Base-by-base conservation (phyloP, 2,113 vertebrate genomes). In the Astur gentilis region DNA sequence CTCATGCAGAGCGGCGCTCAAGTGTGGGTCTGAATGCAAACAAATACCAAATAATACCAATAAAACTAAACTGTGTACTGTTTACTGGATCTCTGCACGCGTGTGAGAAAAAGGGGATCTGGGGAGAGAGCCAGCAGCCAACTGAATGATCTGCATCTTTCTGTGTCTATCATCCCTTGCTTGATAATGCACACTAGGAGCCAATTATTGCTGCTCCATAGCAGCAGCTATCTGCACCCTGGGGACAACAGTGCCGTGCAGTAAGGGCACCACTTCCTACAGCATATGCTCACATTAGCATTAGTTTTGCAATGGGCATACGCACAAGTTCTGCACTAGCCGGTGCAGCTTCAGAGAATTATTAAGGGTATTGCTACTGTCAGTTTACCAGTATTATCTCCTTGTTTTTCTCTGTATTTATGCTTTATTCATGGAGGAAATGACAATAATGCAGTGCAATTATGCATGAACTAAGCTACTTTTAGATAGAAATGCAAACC, bases 31-130 rank as follows among this genome's bases (percentile, higher is more conserved):
- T 90, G 93, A 90, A 90, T 58, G 66, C 85, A 90, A 95, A 91
- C 49, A 76, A 82, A 93, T 34, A 50, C 29, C 52, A 79, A 93
- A 34, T 38, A 66, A 90, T 20, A 75, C 25, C 38, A 76, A 36
- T 49, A 94, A 76, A 34, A 80, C 36, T 66, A 73, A 86, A 72
- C 78, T 23, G 62, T n/a, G 78, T 49, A 3, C 27, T 86, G 75
- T 85, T 84, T 54, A n/a, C 66, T 54, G 73, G 47, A 45, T 66
- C 81, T 94, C 93, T 95, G 95, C 71, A 2, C 65, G 84, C 49
- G 2, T 80, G 83, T 96, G 93, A 94, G 92, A 95, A 95, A 93
- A 78, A 42, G 29, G 32, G 21, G 38, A 52, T 79, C 20, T 79
- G 70, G 91, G 89, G 93, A 91, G 31, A 60, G 47, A 69, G 85